Base-by-base conservation (phyloP, 2,113 vertebrate genomes). In the Entomyzon cyanotis region DNA sequence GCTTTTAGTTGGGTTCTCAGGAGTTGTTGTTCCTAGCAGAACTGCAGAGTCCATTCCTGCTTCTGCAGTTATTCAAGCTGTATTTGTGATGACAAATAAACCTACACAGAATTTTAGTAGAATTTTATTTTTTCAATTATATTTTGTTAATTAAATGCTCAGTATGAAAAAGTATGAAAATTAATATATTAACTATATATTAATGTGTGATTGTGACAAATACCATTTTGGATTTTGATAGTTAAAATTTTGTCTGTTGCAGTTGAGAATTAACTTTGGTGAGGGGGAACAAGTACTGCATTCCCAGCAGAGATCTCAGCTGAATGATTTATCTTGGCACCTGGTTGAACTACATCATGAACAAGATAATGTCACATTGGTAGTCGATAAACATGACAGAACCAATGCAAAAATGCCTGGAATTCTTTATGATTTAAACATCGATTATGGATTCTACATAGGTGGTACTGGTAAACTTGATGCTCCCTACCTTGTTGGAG, bases 251-350 rank as follows among this genome's bases (percentile, higher is more conserved):
- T 83, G 0, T 95, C n/a, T 92, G 89, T 95, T 95, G 67, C 88
- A 99, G 99, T 70, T 98, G 60, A 99, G 97, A 97, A 87, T 99
- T 81, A 98, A 98, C 86, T 93, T 99, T 77, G 99, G 98, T 64
- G 62, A 93, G 9, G 98, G 97, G 33, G 98, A 99, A 76, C 89
- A 31, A 49, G 55, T 98, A 33, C 96, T 99, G 47, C 95, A 95
- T 92, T 99, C 98, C 80, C 98, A 98, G 12, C 95, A 91, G 79
- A 97, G 97, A 41, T 97, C 97, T 80, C 98, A 87, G 53, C 92
- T 99, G 87, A 98, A 99, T 41, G 98, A 99, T 97, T 97, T 99
- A 95, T 97, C 97, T 49, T 99, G 99, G 99, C 99, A 99, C 91
- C 97, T 97, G 6, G 93, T 98, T 93, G 98, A 98, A 92, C 67